These are phyloP conservation scores for Dendronephthya gigantea DNA, from an alignment of 64 coral and sea anemone species.

Conservation along the genomic window DNA sequence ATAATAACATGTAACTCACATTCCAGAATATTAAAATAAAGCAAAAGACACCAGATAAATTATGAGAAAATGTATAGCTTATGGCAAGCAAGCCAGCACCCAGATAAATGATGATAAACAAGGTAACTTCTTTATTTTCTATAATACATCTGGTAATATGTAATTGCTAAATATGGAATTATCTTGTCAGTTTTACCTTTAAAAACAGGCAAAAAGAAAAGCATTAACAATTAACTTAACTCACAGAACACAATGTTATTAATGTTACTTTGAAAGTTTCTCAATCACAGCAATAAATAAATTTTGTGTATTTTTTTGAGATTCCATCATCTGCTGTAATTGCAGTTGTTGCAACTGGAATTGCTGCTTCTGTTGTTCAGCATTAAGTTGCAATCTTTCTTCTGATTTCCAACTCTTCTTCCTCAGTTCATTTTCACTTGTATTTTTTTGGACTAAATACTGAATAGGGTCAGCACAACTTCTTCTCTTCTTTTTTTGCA, in stretches of 20 bases:
- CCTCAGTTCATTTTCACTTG: constrained; percentile 31
- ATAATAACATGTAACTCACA: too few species aligned
- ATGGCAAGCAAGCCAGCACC: too few species aligned
- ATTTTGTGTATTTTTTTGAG: background rate
- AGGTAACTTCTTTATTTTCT: too few species aligned
- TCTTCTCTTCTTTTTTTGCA: too few species aligned
- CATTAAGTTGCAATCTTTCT: constrained; percentile 39
- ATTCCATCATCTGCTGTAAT: constrained; percentile 35
- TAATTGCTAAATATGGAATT: too few species aligned
- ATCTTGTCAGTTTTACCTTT: too few species aligned
- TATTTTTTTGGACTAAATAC: background rate
- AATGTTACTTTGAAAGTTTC: background rate
- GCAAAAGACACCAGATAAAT: too few species aligned
- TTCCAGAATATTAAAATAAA: too few species aligned
- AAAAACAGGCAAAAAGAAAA: background rate
- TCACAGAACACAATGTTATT: background rate
- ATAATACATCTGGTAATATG: too few species aligned
- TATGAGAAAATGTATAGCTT: too few species aligned
- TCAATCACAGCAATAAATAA: background rate
- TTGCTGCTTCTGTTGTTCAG: constrained; percentile 52
- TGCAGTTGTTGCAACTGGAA: constrained; percentile 49
- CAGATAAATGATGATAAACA: too few species aligned
- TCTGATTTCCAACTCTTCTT: constrained; percentile 54
- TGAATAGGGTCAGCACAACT: too few species aligned
- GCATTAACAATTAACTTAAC: background rate